These are phyloP conservation scores for Steatocranus sp. DNA, from an alignment of 2,797 vertebrate species.

Conservation along the genomic window DNA sequence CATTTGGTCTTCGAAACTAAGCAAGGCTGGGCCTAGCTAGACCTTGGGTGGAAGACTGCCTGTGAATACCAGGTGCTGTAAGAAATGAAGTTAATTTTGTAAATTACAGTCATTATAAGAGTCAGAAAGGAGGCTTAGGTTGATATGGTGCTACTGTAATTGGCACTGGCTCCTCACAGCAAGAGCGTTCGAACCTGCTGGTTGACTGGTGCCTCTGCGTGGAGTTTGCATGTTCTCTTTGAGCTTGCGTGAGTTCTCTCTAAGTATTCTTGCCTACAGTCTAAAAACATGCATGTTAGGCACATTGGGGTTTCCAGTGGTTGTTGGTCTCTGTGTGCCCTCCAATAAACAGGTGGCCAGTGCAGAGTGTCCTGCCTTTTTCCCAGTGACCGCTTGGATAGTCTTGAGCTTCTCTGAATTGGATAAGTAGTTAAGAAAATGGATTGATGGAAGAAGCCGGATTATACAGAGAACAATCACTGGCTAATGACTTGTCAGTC, in stretches of 20 bases:
- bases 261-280: background rate
- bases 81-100: background rate
- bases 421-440: background rate
- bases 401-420: background rate
- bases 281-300: background rate
- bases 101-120: background rate
- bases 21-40: background rate
- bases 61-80: background rate
- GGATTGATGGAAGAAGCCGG: background rate
- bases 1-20: fast-evolving
- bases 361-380: background rate
- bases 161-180: background rate
- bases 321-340: background rate
- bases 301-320: background rate
- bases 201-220: background rate
- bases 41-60: background rate
- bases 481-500: background rate
- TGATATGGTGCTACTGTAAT: background rate
- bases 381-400: background rate
- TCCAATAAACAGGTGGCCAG: background rate
- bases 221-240: background rate
- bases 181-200: background rate
- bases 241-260: background rate
- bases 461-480: background rate
- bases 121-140: background rate